Evolutionary conservation across 2,113 vertebrate species (phyloP).

Genomic region (Callipepla californica): DNA sequence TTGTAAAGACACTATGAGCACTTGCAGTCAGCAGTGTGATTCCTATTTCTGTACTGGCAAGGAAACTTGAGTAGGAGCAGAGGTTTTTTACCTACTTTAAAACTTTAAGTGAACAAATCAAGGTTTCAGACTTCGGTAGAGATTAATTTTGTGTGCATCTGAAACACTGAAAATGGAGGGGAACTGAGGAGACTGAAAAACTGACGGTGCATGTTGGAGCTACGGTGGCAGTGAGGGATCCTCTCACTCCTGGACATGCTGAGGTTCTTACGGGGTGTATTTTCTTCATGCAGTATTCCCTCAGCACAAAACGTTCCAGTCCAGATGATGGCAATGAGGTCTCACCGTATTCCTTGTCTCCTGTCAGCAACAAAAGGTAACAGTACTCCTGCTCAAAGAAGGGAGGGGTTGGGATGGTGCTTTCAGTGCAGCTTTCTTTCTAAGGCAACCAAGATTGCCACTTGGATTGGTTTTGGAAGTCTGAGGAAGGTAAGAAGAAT

Average conservation of each 20-base stretch:
- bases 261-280: background rate
- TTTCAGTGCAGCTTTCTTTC: background rate
- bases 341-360: slow-evolving; percentile 95
- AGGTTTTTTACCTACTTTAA: background rate
- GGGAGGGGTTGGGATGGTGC: background rate
- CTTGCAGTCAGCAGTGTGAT: background rate
- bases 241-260: rapidly evolving
- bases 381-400: background rate
- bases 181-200: background rate
- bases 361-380: slow-evolving; percentile 98
- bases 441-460: background rate
- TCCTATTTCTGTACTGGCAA: background rate
- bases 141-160: background rate
- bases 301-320: slow-evolving; percentile 92
- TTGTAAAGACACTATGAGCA: background rate
- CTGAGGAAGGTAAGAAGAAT: no score
- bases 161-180: background rate
- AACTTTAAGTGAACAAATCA: background rate
- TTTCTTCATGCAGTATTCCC: slow-evolving; percentile 85
- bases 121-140: background rate
- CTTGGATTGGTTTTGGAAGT: background rate
- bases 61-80: background rate
- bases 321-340: slow-evolving; percentile 95
- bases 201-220: background rate
- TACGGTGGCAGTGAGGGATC: background rate